Base-by-base conservation (phyloP, 2,113 vertebrate species). In the Entelurus aequoreus region DNA sequence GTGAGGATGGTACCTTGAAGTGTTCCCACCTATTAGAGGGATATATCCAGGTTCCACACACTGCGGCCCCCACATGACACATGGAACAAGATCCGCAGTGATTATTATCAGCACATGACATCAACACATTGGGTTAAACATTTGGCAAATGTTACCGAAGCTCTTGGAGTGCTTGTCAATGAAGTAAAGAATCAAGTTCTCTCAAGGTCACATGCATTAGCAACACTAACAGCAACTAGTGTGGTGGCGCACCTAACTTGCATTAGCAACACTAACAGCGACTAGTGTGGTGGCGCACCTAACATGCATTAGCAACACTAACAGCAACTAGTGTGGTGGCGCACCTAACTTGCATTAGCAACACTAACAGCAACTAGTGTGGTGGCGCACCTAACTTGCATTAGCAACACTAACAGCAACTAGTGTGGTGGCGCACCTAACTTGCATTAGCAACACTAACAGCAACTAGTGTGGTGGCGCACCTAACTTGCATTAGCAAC, bases 1-100 rank as follows among this genome's bases (percentile, higher is more conserved):
- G 16, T 74, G 72, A 83, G 85, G 72, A 82, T 82, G 83, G 85
- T 88, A 88, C 87, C 87, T 88, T 88, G 35, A 81, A 77, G 80
- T 85, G 85, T 82, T 84, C 76, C 85, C 87, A 81, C 49, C 66
- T 86, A 88, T 82, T 86, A 88, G 85, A 88, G 80, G 87, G 87
- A 86, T 84, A 88, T 87, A 37, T 88, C 87, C 87, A 88, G 87
- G 87, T 87, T 88, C 87, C 87, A 88, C 71, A 88, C 87, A 88
- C 87, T 88, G 87, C 83, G 81, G 82, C 79, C 80, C 75, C 79
- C 80, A 86, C 77, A 78, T 77, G 78, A 83, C 83, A 85, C 74
- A 83, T 76, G 78, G 74, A 77, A 82, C 75, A 84, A 74, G 79
- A 81, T 85, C 86, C 84, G 63, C 12, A 77, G 73, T 61, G 62